phyloP scores from a whole-genome alignment of 2,888 invertebrate genomes.

The Metallyticus violacea region DNA sequence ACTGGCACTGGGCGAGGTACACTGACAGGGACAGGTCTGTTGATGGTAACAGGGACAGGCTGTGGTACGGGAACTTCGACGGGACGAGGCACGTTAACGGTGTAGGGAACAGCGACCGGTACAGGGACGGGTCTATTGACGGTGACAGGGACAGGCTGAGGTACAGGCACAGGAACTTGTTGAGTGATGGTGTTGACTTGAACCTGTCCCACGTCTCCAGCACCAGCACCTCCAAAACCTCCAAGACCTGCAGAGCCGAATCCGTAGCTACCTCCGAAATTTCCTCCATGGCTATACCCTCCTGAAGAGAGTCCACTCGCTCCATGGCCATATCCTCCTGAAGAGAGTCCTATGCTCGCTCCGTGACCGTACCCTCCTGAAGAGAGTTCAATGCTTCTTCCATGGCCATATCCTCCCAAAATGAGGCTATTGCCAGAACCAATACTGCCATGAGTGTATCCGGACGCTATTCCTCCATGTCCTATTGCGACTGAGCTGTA shows the following conservation, averaged over 20 bases:
- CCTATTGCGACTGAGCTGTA: too few relatives aligned
- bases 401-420: too few relatives aligned
- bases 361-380: too few relatives aligned
- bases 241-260: background rate
- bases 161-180: background rate
- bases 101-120: background rate
- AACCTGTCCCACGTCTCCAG: background rate
- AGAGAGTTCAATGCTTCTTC: too few relatives aligned
- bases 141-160: background rate
- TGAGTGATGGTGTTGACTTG: background rate
- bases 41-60: background rate
- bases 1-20: background rate
- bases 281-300: too few relatives aligned
- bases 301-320: too few relatives aligned
- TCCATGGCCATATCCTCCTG: too few relatives aligned
- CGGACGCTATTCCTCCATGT: too few relatives aligned
- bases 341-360: too few relatives aligned
- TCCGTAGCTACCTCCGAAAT: background rate
- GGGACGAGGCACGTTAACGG: background rate
- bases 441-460: too few relatives aligned
- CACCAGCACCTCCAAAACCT: background rate
- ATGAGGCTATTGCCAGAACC: too few relatives aligned
- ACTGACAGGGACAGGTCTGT: background rate
- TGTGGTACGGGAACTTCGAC: background rate
- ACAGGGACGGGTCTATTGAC: background rate